Conservation (phyloP, 2,888 invertebrate species). For the Zelleria hepariella region DNA sequence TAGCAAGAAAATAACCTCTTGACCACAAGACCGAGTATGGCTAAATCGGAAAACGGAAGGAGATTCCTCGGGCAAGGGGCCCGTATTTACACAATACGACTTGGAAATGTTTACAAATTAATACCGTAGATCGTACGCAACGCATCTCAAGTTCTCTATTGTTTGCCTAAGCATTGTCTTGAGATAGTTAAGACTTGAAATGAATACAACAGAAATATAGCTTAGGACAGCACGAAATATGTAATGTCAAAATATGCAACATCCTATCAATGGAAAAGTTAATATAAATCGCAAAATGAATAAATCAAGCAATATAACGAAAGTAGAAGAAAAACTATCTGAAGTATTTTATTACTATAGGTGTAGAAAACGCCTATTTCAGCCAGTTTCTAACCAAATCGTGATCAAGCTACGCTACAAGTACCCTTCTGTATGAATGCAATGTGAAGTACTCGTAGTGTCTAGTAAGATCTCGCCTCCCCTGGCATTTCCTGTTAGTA, state of each 20-base stretch:
- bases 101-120: background rate
- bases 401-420: too few species aligned
- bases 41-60: background rate
- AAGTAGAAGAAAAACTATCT: too few species aligned
- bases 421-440: too few species aligned
- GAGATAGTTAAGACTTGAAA: background rate
- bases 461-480: conserved; percentile 37
- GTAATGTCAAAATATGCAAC: background rate
- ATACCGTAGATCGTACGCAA: background rate
- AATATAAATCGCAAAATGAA: too few species aligned
- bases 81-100: background rate
- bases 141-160: background rate
- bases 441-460: too few species aligned
- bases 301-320: too few species aligned
- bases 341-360: too few species aligned
- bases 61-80: background rate
- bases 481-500: conserved; percentile 53
- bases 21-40: background rate
- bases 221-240: background rate
- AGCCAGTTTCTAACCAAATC: too few species aligned
- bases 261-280: too few species aligned
- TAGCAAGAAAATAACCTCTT: too few species aligned
- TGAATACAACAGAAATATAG: background rate
- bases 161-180: background rate
- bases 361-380: too few species aligned